Base-by-base conservation (phyloP, 2,888 invertebrate genomes). In the Autographa pulchrina region DNA sequence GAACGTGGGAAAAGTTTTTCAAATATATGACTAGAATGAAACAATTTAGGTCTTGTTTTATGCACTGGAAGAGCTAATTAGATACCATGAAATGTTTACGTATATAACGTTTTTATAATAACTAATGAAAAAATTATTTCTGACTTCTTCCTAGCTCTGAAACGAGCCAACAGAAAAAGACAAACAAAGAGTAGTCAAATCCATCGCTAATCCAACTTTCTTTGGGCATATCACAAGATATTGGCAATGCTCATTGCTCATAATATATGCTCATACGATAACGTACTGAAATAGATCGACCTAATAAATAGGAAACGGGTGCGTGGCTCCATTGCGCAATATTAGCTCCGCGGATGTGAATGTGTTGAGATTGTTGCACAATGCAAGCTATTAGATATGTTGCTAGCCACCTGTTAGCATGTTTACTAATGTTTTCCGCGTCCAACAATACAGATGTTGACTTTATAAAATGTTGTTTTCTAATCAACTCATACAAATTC, bases 241-340 rank as follows among this genome's bases (percentile, higher is more conserved):
- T 91, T 91, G 91, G 92, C 92, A 91, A 87, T 88, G 88, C 81
- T 85, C 83, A 81, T 85, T 25, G 25, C 25, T 25, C 25, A 25
- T 25, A 25, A 25, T 25, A 25, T 25, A 25, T 25, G 25, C 81
- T 85, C 83, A 81, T 85, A 83, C 87, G 87, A 91, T 91, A 91
- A 90, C 84, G 84, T 76, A 88, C 90, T 77, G 85, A 91, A 94
- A 94, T 93, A 94, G 94, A 91, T 89, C 92, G 93, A 92, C 93
- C 93, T 90, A 93, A 93, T 94, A 93, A 92, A 93, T 90, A 91
- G 89, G 88, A 91, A 92, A 88, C 89, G 86, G 88, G 86, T 84
- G 83, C 86, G 85, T 80, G 85, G 87, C 82, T 82, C 80, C 82
- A 84, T 94, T 94, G 86, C 92, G 92, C 88, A 93, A 93, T 85